Base-by-base conservation (phyloP, 1,140 invertebrate genomes). In the Drosophila kohkoa region DNA sequence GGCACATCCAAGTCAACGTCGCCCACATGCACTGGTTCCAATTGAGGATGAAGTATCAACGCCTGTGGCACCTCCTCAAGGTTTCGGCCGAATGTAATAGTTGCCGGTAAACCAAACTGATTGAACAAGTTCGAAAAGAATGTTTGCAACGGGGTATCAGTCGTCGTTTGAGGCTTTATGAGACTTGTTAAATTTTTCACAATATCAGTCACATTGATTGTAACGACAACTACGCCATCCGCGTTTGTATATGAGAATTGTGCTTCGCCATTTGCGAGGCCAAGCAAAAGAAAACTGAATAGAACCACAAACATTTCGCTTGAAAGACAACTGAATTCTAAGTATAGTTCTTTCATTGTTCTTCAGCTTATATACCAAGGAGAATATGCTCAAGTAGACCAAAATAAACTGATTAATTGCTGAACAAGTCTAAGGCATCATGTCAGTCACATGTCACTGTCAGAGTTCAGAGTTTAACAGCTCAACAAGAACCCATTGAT, bases 361-460 rank as follows among this genome's bases (percentile, higher is more conserved):
- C 13, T 54, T 13, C 30, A 15, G 51, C 51, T 54, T 54, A 54
- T 54, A 54, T 30, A 32, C 28, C 8, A 8, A 35, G 2, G 6
- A 6, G n/a, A n/a, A 3, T 5, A 5, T 2, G 5, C n/a, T 54
- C 20, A 52, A 5, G 6, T 30, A 8, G 51, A 54, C 51, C 32
- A 43, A n/a, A 7, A 1, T 54, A 43, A n/a, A 7, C 1, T 54
- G 30, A 54, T 54, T 54, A 54, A 54, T 54, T 54, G n/a, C 13
- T 16, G 51, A 54, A 32, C 51, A 10, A 32, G 11, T 54, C 32
- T 11, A 7, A 13, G 15, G 11, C 25, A 52, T 52, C 49, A 32
- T 54, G n/a, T 43, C 54, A 25, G 16, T 57, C 54, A 57, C 54
- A 41, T 57, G 35, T 57, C 54, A 57, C 54, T 57, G 54, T 57